Evolutionary conservation across 2,113 vertebrate genomes (phyloP).

Genomic region (Thalassarche chlororhynchos): DNA sequence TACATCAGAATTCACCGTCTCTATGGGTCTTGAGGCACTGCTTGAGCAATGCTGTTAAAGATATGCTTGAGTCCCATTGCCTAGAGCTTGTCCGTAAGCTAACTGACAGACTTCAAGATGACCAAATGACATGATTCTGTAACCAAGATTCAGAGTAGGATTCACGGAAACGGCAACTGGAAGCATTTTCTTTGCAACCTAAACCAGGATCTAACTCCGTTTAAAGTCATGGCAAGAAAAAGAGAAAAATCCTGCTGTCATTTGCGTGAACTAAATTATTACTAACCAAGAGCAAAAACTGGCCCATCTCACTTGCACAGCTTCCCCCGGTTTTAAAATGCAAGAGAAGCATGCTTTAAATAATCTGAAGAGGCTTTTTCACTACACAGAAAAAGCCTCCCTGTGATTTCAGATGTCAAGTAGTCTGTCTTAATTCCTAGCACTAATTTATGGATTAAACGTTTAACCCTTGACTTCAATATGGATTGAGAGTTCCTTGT

Average conservation of each 20-base stretch:
- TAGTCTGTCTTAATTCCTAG: background rate
- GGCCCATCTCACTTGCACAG: background rate
- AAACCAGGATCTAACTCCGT: background rate
- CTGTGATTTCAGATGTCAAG: background rate
- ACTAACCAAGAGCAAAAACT: background rate
- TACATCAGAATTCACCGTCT: background rate
- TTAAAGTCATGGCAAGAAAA: background rate
- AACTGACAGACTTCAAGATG: background rate
- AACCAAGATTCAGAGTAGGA: background rate
- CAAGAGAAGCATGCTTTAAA: background rate
- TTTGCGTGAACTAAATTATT: background rate
- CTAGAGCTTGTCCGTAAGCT: background rate
- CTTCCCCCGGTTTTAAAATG: background rate
- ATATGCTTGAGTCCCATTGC: background rate
- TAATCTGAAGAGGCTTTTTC: background rate
- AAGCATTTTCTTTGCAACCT: background rate
- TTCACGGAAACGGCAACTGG: background rate
- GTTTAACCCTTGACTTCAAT: background rate
- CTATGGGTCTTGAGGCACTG: background rate
- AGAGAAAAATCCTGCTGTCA: background rate
- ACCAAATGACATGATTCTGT: background rate
- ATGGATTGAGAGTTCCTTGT: background rate
- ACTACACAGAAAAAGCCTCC: background rate
- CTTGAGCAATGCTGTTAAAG: background rate
- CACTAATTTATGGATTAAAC: background rate